Base-by-base conservation (phyloP, 2,888 invertebrate species). In the Drosophila infuscata region DNA sequence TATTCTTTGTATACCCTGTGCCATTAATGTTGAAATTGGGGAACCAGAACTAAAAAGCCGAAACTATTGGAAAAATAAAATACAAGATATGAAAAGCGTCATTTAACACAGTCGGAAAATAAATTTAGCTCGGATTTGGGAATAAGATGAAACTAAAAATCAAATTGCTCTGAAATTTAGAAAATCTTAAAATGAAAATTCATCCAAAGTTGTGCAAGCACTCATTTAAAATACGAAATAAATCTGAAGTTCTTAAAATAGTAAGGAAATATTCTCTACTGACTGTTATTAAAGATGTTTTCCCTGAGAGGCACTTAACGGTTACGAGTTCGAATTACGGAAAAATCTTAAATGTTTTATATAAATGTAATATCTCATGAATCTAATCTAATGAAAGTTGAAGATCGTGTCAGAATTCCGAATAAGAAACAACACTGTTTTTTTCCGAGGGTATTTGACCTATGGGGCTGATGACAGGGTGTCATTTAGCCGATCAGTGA, bases 1-100 rank as follows among this genome's bases (percentile, higher is more conserved):
- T 48, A 57, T 63, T 68, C 61, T 67, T 17, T 49, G 49, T 36
- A 43, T 64, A 53, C 36, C 35, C 49, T 51, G 49, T 41, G 25
- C 1, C 15, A 32, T 15, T 0, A 20, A 36, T 29, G n/a, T 4
- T 7, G n/a, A n/a, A 30, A 8, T 46, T n/a, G 38, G 29, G 4
- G 4, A n/a, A n/a, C 5, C 1, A 9, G 7, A 38, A 38, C 38
- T 30, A 3, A 29, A 12, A 8, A 38, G n/a, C 15, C 15, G 25
- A 25, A 25, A 8, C 15, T 15, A 25, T 46, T 46, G 3, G 15
- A 20, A 46, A 46, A 15, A 3, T 8, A 1, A 25, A 25, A 15
- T 25, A 0, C 25, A 1, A 8, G 15, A 25, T 17, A 1, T 43
- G 3, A 43, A 43, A 41, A 43, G n/a, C 4, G 11, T 1, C 3